phyloP scores from a whole-genome alignment of 2,888 invertebrate genomes.

The Bembecia ichneumoniformis region DNA sequence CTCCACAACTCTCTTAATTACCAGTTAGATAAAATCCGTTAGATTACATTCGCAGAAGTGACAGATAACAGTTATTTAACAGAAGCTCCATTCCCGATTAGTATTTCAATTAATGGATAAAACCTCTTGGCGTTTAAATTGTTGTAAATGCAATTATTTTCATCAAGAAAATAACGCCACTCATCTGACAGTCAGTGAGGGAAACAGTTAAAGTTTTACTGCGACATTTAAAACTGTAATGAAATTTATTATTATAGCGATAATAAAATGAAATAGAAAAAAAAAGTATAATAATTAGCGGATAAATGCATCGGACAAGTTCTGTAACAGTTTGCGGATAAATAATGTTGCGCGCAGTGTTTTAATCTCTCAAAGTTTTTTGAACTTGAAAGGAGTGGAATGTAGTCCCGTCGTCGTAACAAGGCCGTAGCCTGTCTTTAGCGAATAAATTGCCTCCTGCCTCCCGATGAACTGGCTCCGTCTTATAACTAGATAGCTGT shows the following conservation, averaged over 20 bases:
- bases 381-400: slow-evolving; percentile 46
- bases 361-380: slow-evolving; percentile 49
- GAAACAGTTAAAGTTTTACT: too few species aligned
- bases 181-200: too few species aligned
- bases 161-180: too few species aligned
- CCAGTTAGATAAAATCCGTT: neutral
- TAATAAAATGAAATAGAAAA: too few species aligned
- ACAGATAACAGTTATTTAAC: neutral
- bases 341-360: slow-evolving; percentile 17
- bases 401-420: slow-evolving; percentile 45
- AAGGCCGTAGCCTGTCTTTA: slow-evolving; percentile 54
- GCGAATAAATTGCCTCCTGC: slow-evolving; percentile 60
- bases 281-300: too few species aligned
- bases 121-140: too few species aligned
- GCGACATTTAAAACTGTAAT: too few species aligned
- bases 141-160: too few species aligned
- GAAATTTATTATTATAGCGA: too few species aligned
- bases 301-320: neutral
- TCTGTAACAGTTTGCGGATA: neutral
- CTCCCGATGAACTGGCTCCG: slow-evolving; percentile 48
- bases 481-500: slow-evolving; percentile 18
- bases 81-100: neutral
- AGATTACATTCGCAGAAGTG: neutral
- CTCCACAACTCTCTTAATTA: neutral
- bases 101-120: neutral